Evolutionary conservation across 2,113 vertebrate genomes (phyloP).

Genomic region (Anoura caudifer): DNA sequence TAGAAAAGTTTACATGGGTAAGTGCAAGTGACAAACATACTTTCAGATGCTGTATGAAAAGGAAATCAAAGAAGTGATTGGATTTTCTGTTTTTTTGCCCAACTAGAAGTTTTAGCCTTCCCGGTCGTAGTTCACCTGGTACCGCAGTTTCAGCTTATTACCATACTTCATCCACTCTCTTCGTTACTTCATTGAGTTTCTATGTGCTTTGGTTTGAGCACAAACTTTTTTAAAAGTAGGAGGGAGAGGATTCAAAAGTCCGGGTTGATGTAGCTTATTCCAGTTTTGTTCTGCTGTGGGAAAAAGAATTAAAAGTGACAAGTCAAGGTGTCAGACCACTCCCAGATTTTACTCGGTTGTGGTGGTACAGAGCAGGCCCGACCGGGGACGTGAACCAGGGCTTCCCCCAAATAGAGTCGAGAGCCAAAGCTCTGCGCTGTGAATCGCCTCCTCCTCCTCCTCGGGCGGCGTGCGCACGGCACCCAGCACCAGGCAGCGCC

Average conservation of each 20-base stretch:
- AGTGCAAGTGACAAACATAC: background rate
- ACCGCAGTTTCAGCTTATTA: background rate
- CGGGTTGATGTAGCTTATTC: background rate
- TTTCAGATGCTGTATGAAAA: background rate
- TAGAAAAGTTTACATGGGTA: background rate
- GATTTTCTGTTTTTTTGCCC: background rate
- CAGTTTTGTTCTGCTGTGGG: background rate
- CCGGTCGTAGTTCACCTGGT: rapidly evolving
- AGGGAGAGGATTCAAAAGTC: background rate
- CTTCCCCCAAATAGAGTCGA: background rate
- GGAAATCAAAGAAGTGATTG: background rate
- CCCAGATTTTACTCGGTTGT: background rate
- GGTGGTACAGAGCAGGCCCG: background rate
- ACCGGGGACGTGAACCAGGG: background rate
- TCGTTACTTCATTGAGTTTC: background rate
- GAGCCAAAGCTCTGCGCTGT: background rate
- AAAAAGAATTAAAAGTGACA: background rate
- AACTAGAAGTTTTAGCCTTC: background rate
- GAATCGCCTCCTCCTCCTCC: background rate
- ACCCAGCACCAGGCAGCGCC: background rate
- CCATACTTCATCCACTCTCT: background rate
- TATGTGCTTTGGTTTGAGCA: background rate
- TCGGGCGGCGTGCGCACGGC: background rate
- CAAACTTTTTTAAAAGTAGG: background rate
- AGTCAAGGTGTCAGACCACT: background rate